Percentiles rank a stretch among this genome's conserved stretches.
phyloP scores from a whole-genome alignment of 2,113 vertebrate genomes.

The Plestiodon gilberti region DNA sequence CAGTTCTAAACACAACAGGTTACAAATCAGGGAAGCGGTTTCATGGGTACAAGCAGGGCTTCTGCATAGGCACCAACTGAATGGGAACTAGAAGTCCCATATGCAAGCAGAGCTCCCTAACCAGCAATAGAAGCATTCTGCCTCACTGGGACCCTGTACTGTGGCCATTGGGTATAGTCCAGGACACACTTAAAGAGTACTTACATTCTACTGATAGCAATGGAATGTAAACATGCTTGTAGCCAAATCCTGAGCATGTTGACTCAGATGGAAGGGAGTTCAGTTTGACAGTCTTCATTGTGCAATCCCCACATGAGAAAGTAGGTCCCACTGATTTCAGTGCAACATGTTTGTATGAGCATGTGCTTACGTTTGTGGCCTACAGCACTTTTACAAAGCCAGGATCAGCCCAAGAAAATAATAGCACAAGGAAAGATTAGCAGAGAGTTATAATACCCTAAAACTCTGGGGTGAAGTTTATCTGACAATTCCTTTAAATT shows the following conservation, averaged over 20 bases:
- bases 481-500: neutral
- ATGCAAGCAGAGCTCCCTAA: neutral
- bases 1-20: neutral
- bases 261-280: neutral
- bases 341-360: neutral
- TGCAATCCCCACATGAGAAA: neutral
- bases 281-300: neutral
- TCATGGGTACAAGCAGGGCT: neutral
- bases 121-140: neutral
- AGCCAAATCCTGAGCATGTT: neutral
- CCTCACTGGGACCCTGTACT: neutral
- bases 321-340: neutral
- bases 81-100: neutral
- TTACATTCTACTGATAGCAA: neutral
- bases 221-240: neutral
- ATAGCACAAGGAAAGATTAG: neutral
- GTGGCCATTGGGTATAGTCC: neutral
- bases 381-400: neutral
- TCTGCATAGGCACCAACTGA: neutral
- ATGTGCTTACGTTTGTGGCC: neutral
- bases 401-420: neutral
- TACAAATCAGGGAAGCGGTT: neutral
- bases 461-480: neutral
- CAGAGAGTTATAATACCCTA: neutral
- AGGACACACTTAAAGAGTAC: neutral